Evolutionary conservation across 2,113 vertebrate species (phyloP).

Genomic region (Zingel zingel): DNA sequence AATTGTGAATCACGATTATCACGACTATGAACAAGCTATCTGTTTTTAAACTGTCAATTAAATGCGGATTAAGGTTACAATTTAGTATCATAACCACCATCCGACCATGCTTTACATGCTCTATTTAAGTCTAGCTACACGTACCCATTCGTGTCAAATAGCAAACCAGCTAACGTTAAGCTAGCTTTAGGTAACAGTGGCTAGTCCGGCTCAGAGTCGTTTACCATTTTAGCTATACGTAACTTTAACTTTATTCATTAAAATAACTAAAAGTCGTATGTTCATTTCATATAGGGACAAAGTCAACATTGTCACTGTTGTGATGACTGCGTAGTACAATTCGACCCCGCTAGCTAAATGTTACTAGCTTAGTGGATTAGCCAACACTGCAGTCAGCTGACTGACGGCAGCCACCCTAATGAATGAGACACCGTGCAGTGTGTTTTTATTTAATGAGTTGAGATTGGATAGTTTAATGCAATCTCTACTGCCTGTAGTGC

Average conservation of each 20-base stretch:
- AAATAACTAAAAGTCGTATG: fast-evolving
- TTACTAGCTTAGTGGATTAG: constrained; percentile 1
- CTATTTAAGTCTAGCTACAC: neutral
- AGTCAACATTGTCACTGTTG: neutral
- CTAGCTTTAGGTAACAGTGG: constrained; percentile 4
- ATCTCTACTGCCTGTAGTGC: no score
- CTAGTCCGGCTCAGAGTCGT: neutral
- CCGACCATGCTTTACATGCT: fast-evolving
- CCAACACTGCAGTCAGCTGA: constrained; percentile 45
- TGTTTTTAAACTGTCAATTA: fast-evolving
- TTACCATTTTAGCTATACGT: neutral
- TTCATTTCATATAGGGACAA: fast-evolving
- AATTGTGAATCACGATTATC: neutral
- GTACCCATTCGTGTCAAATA: neutral
- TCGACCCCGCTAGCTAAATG: neutral
- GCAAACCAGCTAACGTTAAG: constrained; percentile 18
- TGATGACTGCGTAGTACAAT: neutral
- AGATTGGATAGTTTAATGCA: neutral
- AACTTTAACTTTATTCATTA: fast-evolving
- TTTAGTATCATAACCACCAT: fast-evolving
- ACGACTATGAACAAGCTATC: neutral
- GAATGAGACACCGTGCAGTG: neutral
- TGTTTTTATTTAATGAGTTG: neutral
- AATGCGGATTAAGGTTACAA: fast-evolving
- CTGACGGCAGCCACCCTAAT: neutral